Base-by-base conservation (phyloP, 2,113 vertebrate genomes). In the Vicugna pacos region DNA sequence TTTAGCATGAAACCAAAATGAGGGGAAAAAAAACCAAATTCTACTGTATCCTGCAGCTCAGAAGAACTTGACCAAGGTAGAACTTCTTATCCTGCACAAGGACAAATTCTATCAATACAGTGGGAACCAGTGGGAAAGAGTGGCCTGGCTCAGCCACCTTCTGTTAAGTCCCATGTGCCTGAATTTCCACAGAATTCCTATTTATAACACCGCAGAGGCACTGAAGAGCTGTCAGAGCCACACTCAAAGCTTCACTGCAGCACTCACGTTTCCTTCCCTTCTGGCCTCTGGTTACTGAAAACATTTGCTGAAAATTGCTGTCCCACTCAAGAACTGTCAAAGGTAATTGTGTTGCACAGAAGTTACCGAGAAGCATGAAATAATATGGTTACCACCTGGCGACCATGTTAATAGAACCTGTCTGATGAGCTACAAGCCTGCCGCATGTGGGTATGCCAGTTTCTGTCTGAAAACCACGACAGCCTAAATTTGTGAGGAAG, bases 241-340 rank as follows among this genome's bases (percentile, higher is more conserved):
- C 28, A 28, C 92, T 95, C 86, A 93, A 38, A 87, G 94, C 70
- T 95, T 69, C 83, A 87, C 94, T 7, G 24, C 87, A 87, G 80
- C 79, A 15, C 80, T 98, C 97, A 95, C n/a, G 28, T 95, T 98
- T 97, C 97, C 93, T 96, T 96, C 75, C 95, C 89, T 97, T 89
- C 83, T 88, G 93, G 97, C 93, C 96, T 97, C 96, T 90, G 92
- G 95, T 98, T 98, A 97, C 98, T 96, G 96, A 97, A 97, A 98
- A 98, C 98, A 97, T 97, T 97, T 97, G 97, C 93, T 97, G 92
- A 97, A 98, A 97, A 98, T 97, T 97, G 96, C 97, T 97, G 93
- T 96, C 94, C 97, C 91, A 92, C 96, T 97, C 96, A 97, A 97
- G 97, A 97, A 76, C 97, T 98, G 97, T 97, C 98, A 98, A 95